A percentile compares a stretch with the other conserved stretches of the same genome.
These are phyloP conservation scores for Camelus dromedarius DNA, from an alignment of 2,113 vertebrate species.

Conservation along the genomic window DNA sequence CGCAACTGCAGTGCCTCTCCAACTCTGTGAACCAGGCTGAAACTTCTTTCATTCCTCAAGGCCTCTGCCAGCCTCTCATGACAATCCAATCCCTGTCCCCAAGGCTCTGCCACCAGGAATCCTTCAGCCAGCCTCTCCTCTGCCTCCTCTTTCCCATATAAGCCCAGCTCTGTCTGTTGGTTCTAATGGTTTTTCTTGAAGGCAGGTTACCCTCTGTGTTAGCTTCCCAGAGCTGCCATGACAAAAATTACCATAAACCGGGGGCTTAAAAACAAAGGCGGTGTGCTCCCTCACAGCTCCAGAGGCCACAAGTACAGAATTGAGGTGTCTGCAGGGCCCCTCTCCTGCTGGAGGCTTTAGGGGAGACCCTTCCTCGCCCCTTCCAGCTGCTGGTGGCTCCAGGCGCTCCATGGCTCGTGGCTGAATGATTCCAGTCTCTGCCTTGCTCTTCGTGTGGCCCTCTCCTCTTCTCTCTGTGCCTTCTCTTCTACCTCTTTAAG, in stretches of 20 bases:
- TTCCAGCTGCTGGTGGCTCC: background rate
- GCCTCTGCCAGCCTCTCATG: background rate
- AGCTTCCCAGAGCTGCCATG: background rate
- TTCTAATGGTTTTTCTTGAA: background rate
- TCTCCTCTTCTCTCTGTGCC: background rate
- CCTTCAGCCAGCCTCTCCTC: background rate
- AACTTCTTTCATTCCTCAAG: background rate
- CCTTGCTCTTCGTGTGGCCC: background rate
- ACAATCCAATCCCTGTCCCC: background rate
- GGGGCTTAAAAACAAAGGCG: background rate
- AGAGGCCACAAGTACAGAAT: background rate
- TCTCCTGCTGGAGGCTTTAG: background rate
- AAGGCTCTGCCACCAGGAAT: background rate
- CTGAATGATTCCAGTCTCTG: background rate
- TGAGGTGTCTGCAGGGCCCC: background rate
- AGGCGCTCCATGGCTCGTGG: accelerated
- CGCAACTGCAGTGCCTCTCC: background rate
- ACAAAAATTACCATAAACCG: background rate
- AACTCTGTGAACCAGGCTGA: background rate
- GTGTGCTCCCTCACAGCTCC: background rate
- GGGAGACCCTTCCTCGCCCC: background rate
- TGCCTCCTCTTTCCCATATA: background rate
- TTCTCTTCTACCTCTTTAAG: background rate
- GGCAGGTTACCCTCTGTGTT: background rate
- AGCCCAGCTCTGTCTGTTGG: background rate